Percentiles rank a stretch among this genome's conserved stretches.
These are phyloP conservation scores for Rafetus swinhoei DNA, from an alignment of 2,113 vertebrate genomes.

Conservation along the genomic window DNA sequence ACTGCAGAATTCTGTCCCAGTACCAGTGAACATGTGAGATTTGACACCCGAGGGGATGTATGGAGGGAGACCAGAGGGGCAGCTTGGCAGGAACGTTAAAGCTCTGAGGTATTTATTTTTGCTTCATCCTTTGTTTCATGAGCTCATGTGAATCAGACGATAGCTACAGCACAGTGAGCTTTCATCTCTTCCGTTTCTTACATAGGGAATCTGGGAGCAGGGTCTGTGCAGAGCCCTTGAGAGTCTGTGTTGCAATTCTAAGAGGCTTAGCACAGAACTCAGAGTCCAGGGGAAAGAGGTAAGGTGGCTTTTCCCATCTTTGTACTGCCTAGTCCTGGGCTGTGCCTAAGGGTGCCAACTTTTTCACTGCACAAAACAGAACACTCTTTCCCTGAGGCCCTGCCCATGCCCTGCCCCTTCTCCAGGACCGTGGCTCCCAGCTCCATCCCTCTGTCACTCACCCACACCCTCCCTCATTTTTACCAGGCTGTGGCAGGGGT, in stretches of 20 bases:
- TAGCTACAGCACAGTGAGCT: not conserved
- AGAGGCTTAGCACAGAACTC: not conserved
- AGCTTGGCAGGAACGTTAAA: not conserved
- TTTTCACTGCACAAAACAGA: no score
- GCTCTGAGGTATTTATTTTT: not conserved
- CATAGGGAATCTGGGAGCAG: not conserved
- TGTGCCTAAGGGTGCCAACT: not conserved
- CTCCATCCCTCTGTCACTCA: no score
- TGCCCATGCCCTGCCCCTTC: no score
- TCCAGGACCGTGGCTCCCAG: no score
- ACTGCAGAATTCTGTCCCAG: no score
- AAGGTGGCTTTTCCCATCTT: not conserved
- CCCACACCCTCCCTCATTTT: no score
- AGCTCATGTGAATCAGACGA: not conserved
- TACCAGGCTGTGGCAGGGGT: no score
- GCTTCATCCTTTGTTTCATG: not conserved
- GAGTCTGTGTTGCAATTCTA: not conserved
- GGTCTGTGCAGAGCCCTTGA: not conserved
- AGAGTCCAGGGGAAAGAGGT: not conserved
- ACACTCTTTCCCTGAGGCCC: no score
- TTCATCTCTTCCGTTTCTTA: not conserved
- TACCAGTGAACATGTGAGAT: not conserved
- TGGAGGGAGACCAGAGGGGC: not conserved
- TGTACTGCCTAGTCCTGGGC: not conserved
- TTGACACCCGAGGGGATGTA: not conserved